These are phyloP conservation scores for Morelia viridis DNA, from an alignment of 2,797 vertebrate genomes.

Conservation along the genomic window DNA sequence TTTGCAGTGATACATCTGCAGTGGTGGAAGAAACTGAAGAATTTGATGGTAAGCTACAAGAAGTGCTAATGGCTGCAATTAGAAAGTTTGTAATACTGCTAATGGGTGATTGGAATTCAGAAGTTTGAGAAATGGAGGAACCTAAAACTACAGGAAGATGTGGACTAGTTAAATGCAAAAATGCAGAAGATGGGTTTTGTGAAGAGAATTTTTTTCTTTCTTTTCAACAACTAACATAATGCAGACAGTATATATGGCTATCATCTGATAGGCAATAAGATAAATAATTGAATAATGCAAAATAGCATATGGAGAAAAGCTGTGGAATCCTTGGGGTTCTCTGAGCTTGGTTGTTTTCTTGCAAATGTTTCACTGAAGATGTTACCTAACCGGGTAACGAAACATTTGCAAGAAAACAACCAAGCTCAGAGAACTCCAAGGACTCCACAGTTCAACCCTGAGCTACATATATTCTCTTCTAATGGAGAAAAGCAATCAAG, in stretches of 20 bases:
- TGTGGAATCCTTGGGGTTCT: too few species aligned
- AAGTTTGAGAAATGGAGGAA: neutral
- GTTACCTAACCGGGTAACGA: too few species aligned
- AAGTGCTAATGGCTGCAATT: neutral
- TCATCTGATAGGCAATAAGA: neutral
- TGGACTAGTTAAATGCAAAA: neutral
- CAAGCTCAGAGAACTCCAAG: too few species aligned
- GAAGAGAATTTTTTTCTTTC: neutral
- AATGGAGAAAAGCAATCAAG: too few species aligned
- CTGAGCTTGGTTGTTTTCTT: too few species aligned
- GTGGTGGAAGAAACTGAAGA: neutral
- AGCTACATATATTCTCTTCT: too few species aligned
- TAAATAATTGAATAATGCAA: too few species aligned
- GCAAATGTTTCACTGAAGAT: too few species aligned
- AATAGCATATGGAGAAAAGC: too few species aligned
- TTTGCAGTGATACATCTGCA: neutral
- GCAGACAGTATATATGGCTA: neutral
- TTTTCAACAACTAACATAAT: neutral
- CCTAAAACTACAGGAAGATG: neutral
- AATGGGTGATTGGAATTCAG: neutral
- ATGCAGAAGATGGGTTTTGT: neutral
- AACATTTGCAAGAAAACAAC: too few species aligned
- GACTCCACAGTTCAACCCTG: too few species aligned
- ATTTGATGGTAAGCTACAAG: neutral
- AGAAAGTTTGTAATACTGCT: neutral